Conservation (phyloP, 2,888 invertebrate species). For the Ctena decussata region DNA sequence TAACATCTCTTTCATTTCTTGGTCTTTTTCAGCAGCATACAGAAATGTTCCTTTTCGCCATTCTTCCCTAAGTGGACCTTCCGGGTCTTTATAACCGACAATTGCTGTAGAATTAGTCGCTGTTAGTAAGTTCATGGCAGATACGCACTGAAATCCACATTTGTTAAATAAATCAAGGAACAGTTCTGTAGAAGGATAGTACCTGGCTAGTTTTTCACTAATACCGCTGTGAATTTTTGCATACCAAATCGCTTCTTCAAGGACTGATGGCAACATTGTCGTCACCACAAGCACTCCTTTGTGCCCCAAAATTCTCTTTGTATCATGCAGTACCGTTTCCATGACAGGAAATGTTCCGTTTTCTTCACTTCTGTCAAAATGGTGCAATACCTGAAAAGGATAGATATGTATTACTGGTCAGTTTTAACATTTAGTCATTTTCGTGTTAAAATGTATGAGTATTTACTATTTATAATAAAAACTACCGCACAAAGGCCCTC, state of each 20-base stretch:
- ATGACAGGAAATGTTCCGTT: not conserved
- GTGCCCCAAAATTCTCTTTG: not conserved
- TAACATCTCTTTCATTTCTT: not conserved
- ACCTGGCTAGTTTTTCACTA: not conserved
- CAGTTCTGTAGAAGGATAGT: not conserved
- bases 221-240: not conserved
- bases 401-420: no score
- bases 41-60: not conserved
- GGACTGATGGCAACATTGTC: not conserved
- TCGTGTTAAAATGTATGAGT: no score
- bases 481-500: no score
- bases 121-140: not conserved
- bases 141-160: not conserved
- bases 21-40: not conserved
- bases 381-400: not conserved
- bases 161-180: not conserved
- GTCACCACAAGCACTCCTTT: not conserved
- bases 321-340: not conserved
- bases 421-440: no score
- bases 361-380: not conserved
- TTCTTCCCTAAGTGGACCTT: not conserved
- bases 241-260: not conserved
- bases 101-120: not conserved
- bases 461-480: no score
- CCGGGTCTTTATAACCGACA: not conserved